Evolutionary conservation across 1,140 invertebrate species (phyloP).

Genomic region (Anastrepha ludens): DNA sequence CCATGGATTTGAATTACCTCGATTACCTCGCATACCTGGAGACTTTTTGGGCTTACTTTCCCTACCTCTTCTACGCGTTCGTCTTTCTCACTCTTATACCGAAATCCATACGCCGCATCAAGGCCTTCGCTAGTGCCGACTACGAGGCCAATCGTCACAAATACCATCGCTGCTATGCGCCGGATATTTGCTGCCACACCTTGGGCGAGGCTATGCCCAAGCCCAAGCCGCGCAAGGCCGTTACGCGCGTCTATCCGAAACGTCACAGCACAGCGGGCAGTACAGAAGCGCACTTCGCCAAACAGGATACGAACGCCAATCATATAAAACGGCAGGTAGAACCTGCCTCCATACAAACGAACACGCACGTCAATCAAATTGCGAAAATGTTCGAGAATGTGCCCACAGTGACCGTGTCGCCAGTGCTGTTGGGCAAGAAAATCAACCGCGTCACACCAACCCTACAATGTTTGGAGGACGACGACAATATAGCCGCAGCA

Average conservation of each 20-base stretch:
- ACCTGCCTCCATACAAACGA: slow-evolving; percentile 57
- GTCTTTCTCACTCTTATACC: slow-evolving; percentile 68
- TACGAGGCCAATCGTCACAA: slow-evolving; percentile 67
- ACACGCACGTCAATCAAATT: slow-evolving; percentile 70
- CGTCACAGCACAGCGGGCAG: slow-evolving; percentile 56
- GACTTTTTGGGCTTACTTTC: slow-evolving; percentile 61
- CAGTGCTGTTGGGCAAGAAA: slow-evolving; percentile 51
- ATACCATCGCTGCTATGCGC: slow-evolving; percentile 70
- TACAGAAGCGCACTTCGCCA: slow-evolving; percentile 7
- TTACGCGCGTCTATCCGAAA: slow-evolving; percentile 69
- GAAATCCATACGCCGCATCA: slow-evolving; percentile 66
- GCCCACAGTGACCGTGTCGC: slow-evolving; percentile 57
- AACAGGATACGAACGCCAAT: slow-evolving; percentile 4
- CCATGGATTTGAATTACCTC: slow-evolving; percentile 33
- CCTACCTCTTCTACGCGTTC: slow-evolving; percentile 65
- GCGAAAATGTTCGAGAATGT: slow-evolving; percentile 70
- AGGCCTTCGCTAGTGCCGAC: slow-evolving; percentile 66
- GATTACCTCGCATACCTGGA: slow-evolving; percentile 66
- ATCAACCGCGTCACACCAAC: slow-evolving; percentile 65
- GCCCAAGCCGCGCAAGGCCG: slow-evolving; percentile 67
- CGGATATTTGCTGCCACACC: slow-evolving; percentile 68
- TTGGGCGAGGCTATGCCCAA: slow-evolving; percentile 58
- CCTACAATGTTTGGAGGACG: not conserved
- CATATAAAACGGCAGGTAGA: slow-evolving; percentile 42
- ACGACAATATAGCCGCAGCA: not conserved